Base-by-base conservation (phyloP, 2,888 invertebrate genomes). In the Oxyscelio sp. region DNA sequence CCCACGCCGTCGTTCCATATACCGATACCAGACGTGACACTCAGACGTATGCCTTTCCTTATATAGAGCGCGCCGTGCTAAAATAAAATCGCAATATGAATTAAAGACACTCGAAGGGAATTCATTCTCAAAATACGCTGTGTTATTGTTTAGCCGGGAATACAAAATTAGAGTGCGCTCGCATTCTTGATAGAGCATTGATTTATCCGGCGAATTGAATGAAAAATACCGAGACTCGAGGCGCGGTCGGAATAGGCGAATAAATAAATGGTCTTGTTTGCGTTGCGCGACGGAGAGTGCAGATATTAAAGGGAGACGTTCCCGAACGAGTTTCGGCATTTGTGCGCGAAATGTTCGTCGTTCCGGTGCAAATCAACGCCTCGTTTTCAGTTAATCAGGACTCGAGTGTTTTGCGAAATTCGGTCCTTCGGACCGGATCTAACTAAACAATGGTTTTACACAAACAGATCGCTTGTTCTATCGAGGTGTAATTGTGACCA, bases 1-100 rank as follows among this genome's bases (percentile, higher is more conserved):
- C 75, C 75, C 75, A 75, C 75, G 65, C 75, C 54, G 65, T 45
- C 54, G 65, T 75, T 75, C 65, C 65, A 65, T 65, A 75, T 65
- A 65, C 34, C 48, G 48, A 58, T 56, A 56, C 56, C 65, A 75
- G 75, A 75, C 65, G 45, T 65, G 65, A 75, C 65, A 58, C 43
- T 75, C 75, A 75, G 75, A 75, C 75, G 58, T 24, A 24, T 22
- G 56, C 66, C 48, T 75, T 43, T 43, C 65, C 75, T 75, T 75
- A 66, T 66, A 75, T 58, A 75, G 66, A 58, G 45, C 38, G 43
- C 66, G 11, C 24, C 66, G 52, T 24, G 34, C 56, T 45, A 40
- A 54, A 75, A 75, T 63, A 65, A 75, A 45, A 54, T 65, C 56
- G 21, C 38, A 17, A 75, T 58, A 66, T 40, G 58, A 75, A 52